A percentile compares a stretch with the other conserved stretches of the same genome.
Conservation (phyloP, 2,797 vertebrate genomes). For the Anguilla pacifica region DNA sequence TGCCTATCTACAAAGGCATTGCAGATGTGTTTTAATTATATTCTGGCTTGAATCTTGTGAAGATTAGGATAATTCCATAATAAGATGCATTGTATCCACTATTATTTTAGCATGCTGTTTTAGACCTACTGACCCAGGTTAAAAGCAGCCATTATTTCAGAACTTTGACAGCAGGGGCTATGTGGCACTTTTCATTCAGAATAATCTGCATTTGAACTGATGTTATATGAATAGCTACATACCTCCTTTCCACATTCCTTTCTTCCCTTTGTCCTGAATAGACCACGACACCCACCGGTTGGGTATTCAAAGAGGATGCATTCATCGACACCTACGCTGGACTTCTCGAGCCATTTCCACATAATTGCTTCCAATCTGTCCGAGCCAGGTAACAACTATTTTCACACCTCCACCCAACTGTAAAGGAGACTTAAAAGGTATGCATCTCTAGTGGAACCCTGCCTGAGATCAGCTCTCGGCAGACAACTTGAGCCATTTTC, state of each 20-base stretch:
- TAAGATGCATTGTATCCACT: neutral
- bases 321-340: neutral
- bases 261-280: neutral
- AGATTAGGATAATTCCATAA: neutral
- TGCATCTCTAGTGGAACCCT: neutral
- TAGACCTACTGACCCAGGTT: neutral
- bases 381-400: neutral
- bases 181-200: neutral
- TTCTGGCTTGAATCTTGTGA: neutral
- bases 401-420: neutral
- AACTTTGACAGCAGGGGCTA: neutral
- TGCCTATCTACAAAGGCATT: neutral
- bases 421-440: constrained; percentile 1
- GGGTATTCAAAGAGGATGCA: neutral
- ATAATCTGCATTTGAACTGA: neutral
- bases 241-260: neutral
- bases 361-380: neutral
- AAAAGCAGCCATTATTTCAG: neutral
- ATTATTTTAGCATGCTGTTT: neutral
- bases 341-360: neutral
- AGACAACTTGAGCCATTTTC: neutral
- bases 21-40: constrained; percentile 1
- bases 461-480: neutral
- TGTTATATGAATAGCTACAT: neutral
- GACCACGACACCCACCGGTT: neutral